Evolutionary conservation across 2,113 vertebrate species (phyloP).

Genomic region (Cyanoderma ruficeps): DNA sequence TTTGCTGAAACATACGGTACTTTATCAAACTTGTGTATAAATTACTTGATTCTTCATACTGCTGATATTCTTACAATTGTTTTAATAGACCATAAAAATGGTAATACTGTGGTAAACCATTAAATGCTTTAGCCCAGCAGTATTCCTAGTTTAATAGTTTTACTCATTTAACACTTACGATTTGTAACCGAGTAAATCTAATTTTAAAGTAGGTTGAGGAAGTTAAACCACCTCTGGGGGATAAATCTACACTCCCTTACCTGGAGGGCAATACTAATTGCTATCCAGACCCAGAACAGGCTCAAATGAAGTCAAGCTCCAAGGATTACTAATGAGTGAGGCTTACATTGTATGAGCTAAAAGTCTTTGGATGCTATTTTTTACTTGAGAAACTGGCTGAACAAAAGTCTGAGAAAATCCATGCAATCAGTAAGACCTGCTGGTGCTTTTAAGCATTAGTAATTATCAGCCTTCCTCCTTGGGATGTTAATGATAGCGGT

Average conservation of each 20-base stretch:
- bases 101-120: conserved; percentile 72
- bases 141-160: conserved; percentile 76
- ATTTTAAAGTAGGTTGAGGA: conserved; percentile 74
- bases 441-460: conserved; percentile 55
- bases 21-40: conserved; percentile 72
- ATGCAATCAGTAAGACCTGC: conserved; percentile 30
- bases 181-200: conserved; percentile 77
- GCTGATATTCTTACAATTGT: conserved; percentile 70
- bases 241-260: conserved; percentile 46
- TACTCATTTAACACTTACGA: conserved; percentile 73
- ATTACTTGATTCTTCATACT: conserved; percentile 73
- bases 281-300: conserved; percentile 45
- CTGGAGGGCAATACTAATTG: conserved; percentile 62
- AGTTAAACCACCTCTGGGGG: conserved; percentile 63
- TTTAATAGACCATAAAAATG: conserved; percentile 79
- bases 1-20: conserved; percentile 30
- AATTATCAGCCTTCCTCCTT: conserved; percentile 58
- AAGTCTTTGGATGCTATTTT: conserved; percentile 63
- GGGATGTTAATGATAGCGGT: conserved; percentile 63
- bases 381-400: conserved; percentile 47
- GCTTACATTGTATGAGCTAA: conserved; percentile 43
- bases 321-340: conserved; percentile 62
- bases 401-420: conserved; percentile 63
- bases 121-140: conserved; percentile 77
- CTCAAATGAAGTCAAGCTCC: conserved; percentile 66